These are phyloP conservation scores for Poecilia wingei DNA, from an alignment of 2,797 vertebrate genomes.

Conservation along the genomic window DNA sequence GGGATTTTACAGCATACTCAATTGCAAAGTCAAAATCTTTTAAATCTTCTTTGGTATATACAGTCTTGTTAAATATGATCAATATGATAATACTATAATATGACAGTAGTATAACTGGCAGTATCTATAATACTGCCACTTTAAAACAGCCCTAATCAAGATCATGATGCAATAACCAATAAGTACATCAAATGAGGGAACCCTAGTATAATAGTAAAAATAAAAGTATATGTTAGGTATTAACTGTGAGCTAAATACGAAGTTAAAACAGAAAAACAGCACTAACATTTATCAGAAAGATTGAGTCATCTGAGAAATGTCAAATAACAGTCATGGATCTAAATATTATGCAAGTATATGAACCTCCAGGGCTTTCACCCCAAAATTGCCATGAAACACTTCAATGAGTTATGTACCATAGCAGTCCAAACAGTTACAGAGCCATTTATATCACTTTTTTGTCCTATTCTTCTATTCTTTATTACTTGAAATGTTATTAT, in stretches of 20 bases:
- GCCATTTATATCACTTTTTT: background rate
- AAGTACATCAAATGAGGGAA: background rate
- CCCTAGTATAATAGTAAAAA: background rate
- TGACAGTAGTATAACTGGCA: too few species aligned
- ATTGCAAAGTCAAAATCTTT: too few species aligned
- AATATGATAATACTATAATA: too few species aligned
- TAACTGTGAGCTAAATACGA: background rate
- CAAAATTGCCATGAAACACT: background rate
- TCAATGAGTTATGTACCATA: background rate
- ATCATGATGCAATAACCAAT: background rate
- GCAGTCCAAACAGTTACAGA: background rate
- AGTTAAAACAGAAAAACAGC: background rate
- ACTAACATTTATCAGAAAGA: background rate
- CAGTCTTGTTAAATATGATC: too few species aligned
- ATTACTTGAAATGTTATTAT: background rate
- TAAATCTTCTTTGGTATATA: too few species aligned
- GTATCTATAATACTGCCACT: too few species aligned
- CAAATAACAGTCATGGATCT: background rate
- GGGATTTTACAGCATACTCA: too few species aligned
- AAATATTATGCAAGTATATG: background rate
- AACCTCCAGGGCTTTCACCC: background rate
- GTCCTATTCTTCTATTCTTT: background rate
- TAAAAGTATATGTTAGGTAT: background rate
- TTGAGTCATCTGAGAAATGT: background rate
- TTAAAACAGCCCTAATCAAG: background rate